phyloP scores from a whole-genome alignment of 2,113 vertebrate genomes.

The Empidonax traillii region DNA sequence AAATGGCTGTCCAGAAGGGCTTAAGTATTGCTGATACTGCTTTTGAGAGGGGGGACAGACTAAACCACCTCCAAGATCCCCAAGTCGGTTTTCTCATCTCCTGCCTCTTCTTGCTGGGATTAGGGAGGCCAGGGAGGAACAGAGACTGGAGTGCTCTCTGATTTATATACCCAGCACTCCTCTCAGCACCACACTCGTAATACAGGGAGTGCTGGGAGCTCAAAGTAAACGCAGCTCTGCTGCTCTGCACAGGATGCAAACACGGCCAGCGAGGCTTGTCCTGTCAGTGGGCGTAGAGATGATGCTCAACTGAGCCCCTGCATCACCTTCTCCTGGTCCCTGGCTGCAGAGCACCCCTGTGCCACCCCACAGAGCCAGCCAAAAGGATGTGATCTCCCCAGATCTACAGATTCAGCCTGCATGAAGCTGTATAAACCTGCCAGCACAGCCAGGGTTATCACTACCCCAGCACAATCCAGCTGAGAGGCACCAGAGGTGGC shows the following conservation, averaged over 20 bases:
- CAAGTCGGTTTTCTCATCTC: background rate
- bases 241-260: background rate
- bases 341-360: background rate
- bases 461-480: background rate
- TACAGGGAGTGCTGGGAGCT: background rate
- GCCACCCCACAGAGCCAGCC: background rate
- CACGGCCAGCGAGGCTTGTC: background rate
- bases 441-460: accelerated
- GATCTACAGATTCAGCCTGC: accelerated
- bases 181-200: background rate
- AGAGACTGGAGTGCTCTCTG: accelerated
- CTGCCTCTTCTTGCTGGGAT: background rate
- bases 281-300: accelerated
- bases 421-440: accelerated
- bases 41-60: background rate
- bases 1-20: background rate
- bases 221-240: background rate
- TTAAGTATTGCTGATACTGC: background rate
- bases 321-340: background rate
- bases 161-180: accelerated
- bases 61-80: background rate
- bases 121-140: background rate
- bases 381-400: background rate
- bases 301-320: background rate
- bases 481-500: accelerated